Base-by-base conservation (phyloP, 2,888 invertebrate genomes). In the Oxystoma pomonae region DNA sequence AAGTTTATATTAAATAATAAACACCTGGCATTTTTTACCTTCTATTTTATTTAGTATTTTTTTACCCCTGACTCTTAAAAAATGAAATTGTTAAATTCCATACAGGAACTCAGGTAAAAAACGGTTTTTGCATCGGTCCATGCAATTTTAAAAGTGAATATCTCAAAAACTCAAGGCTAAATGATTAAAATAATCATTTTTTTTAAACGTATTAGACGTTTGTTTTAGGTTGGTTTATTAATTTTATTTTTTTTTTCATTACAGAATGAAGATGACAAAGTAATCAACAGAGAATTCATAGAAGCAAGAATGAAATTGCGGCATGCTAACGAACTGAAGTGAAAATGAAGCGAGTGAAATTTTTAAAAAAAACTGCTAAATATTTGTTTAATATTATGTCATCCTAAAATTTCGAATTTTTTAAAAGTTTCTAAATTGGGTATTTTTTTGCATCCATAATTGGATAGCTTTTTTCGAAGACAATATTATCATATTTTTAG, bases 271-370 rank as follows among this genome's bases (percentile, higher is more conserved):
- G 79, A 81, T 57, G 79, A 80, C 67, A 80, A 79, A 72, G 83
- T 83, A 65, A 80, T 85, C 59, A 85, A 81, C 75, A 84, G 83
- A 68, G 87, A 87, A 76, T 86, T 87, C 76, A 79, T 87, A 60
- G 84, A 86, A 76, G 85, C 86, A 59, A 83, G 87, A 74, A 87
- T 87, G 74, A 87, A 86, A 76, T 80, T 87, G 74, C 83, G 85
- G 71, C 82, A 84, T 3, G 64, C 66, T 22, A 72, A 67, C 68
- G 65, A 70, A 55, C 57, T 63, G 20, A 65, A 69, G 60, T 64
- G 62, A 63, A 50, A 61, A 19, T 20, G n/a, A 35, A 7, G 18
- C 17, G 16, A 19, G 16, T 19, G 19, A 55, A 19, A 21, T 20
- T 22, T 21, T 12, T 1, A 57, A 21, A n/a, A 57, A 57, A 20